These are phyloP conservation scores for Pharmacophagus antenor DNA, from an alignment of 2,888 invertebrate genomes.

Conservation along the genomic window DNA sequence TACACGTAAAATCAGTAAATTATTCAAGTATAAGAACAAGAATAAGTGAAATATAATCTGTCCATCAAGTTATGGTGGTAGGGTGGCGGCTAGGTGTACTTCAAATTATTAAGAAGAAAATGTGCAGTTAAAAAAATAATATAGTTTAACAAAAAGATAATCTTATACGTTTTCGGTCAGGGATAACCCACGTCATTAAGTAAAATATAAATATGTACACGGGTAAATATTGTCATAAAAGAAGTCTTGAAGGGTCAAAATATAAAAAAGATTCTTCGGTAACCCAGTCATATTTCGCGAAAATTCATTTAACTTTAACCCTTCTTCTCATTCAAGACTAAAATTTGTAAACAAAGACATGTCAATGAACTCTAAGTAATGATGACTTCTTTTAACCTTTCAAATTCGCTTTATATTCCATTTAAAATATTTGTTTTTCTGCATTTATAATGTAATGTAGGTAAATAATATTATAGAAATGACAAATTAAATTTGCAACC, in stretches of 20 bases:
- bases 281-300: constrained; percentile 4
- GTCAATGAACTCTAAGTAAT: constrained; percentile 20
- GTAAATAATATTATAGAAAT: too few species aligned
- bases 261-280: neutral
- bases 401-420: neutral
- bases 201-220: neutral
- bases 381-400: neutral
- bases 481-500: too few species aligned
- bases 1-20: too few species aligned
- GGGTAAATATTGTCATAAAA: constrained; percentile 1
- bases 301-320: constrained; percentile 23
- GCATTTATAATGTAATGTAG: neutral
- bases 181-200: neutral
- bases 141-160: too few species aligned
- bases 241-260: neutral
- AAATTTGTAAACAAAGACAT: constrained; percentile 26
- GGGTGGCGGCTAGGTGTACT: too few species aligned
- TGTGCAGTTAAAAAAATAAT: too few species aligned
- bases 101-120: too few species aligned
- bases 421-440: neutral
- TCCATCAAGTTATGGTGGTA: too few species aligned
- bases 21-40: too few species aligned
- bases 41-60: too few species aligned
- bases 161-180: too few species aligned
- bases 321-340: constrained; percentile 1